Base-by-base conservation (phyloP, 1,140 invertebrate genomes). In the Doryteuthis pealeii region DNA sequence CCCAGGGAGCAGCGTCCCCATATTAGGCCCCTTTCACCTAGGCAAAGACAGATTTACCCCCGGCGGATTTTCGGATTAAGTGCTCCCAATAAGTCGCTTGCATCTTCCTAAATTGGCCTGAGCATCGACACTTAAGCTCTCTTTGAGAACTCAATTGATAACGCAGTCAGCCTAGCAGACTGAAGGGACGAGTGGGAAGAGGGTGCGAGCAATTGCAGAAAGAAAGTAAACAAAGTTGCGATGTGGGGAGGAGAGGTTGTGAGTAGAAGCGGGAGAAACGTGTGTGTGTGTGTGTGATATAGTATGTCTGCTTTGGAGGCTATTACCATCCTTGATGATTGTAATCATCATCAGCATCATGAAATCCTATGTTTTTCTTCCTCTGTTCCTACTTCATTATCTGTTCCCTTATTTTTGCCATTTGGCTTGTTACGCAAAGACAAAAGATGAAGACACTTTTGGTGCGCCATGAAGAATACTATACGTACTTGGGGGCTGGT, bases 21-120 rank as follows among this genome's bases (percentile, higher is more conserved):
- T 68, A 68, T 68, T 68, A 68, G 10, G 66, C 5, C 66, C 22
- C 32, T 18, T 68, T 31, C 66, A 68, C 26, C 28, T 18, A 31
- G 31, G 22, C n/a, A 68, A 62, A 33, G 66, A 31, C 26, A 31
- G 66, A 68, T 33, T 33, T 31, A 22, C 66, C 30, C 31, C 66
- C 66, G 66, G 66, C 66, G 31, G 26, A 68, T 68, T 30, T 31
- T 68, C 26, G 31, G 66, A 68, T 68, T 68, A 68, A 68, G 66
- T 22, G 18, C 66, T 68, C 31, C 15, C 26, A 68, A 68, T 68
- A 68, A 68, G n/a, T 68, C 66, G 66, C 31, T 68, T 2, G 66
- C 3, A 8, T 68, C 66, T 68, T 68, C 31, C 66, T 33, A 68
- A 68, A 68, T 68, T 68, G 66, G 66, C 66, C 66, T 6, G 31